A percentile compares a stretch with the other conserved stretches of the same genome.
Conservation (phyloP, 2,888 invertebrate species). For the Ichneumon xanthorius region DNA sequence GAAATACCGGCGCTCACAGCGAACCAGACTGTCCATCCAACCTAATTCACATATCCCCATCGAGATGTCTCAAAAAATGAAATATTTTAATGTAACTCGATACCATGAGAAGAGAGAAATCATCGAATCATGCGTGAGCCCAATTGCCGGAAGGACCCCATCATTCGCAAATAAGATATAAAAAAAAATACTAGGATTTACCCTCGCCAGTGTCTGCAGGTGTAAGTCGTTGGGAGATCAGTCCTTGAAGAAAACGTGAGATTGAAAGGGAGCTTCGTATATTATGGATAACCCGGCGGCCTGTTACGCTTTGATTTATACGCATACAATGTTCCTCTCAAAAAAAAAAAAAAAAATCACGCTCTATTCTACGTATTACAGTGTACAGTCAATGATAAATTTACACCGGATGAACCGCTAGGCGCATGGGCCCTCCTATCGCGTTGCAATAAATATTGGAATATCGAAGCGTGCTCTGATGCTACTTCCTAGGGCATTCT, state of each 20-base stretch:
- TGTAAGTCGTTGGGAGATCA: constrained; percentile 1
- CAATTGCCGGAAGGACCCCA: neutral
- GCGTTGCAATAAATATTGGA: constrained; percentile 69
- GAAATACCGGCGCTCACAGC: neutral
- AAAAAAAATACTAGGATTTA: neutral
- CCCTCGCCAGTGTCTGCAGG: neutral
- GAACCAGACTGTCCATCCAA: neutral
- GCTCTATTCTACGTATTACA: constrained; percentile 27
- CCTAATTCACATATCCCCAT: neutral
- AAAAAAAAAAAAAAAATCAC: constrained; percentile 21
- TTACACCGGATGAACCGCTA: constrained; percentile 65
- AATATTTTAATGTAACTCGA: neutral
- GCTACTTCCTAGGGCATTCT: constrained; percentile 62
- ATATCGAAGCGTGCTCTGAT: constrained; percentile 64
- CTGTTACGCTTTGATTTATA: constrained; percentile 67
- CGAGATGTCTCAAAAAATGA: neutral
- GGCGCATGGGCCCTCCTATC: constrained; percentile 56
- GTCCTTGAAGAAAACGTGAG: constrained; percentile 55
- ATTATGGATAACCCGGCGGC: constrained; percentile 64
- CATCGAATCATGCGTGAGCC: neutral
- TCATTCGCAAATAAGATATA: neutral
- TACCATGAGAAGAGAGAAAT: neutral
- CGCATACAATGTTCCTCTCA: constrained; percentile 55
- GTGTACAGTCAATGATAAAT: constrained; percentile 61
- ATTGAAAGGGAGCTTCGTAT: constrained; percentile 68